Evolutionary conservation across 2,113 vertebrate species (phyloP).

Genomic region (Callionymus lyra): DNA sequence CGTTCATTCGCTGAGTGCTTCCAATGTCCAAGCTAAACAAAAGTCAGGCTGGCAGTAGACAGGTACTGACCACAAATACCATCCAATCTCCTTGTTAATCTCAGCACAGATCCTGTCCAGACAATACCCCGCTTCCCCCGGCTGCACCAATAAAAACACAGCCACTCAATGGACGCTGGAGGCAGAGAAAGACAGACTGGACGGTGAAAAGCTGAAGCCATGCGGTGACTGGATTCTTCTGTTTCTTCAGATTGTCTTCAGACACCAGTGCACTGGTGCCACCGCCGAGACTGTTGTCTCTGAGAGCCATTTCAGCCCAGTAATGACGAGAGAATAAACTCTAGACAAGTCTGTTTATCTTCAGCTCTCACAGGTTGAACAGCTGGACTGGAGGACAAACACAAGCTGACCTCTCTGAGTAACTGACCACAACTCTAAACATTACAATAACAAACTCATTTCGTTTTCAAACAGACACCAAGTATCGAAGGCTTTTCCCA

Average conservation of each 20-base stretch:
- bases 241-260: constrained; percentile 25
- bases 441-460: too few relatives aligned
- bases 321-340: too few relatives aligned
- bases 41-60: constrained; percentile 40
- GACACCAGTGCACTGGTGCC: constrained; percentile 20
- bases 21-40: constrained; percentile 65
- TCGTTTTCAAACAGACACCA: too few relatives aligned
- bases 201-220: constrained; percentile 14
- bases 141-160: constrained; percentile 64
- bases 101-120: constrained; percentile 70
- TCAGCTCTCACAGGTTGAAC: too few relatives aligned
- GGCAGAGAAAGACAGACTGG: constrained; percentile 13
- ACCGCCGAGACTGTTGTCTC: constrained; percentile 26
- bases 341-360: too few relatives aligned
- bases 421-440: too few relatives aligned
- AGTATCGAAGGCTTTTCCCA: too few relatives aligned
- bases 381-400: too few relatives aligned
- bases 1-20: constrained; percentile 53
- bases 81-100: constrained; percentile 55
- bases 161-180: constrained; percentile 36
- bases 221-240: constrained; percentile 28
- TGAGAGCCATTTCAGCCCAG: constrained; percentile 27
- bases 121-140: constrained; percentile 61
- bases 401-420: too few relatives aligned
- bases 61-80: constrained; percentile 44